A percentile compares a stretch with the other conserved stretches of the same genome.
Conservation (phyloP, 35 echinoderm and acorn worm genomes). For the Ophioderma brevispina region DNA sequence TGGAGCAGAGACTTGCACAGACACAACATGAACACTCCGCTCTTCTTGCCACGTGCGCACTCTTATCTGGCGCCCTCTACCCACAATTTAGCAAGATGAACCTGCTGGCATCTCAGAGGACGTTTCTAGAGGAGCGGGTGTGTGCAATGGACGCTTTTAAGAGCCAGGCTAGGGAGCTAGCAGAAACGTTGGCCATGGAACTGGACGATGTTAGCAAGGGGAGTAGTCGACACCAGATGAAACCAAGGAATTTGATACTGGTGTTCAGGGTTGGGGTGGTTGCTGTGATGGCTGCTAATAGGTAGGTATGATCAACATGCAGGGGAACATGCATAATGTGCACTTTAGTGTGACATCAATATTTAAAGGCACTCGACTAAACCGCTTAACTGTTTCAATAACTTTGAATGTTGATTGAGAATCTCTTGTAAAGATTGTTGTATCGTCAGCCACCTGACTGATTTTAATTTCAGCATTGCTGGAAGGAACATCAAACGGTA, state of each 20-base stretch:
- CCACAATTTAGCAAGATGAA: conserved; percentile 49
- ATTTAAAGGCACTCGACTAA: too few relatives aligned
- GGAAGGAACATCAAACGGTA: too few relatives aligned
- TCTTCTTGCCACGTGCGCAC: conserved; percentile 63
- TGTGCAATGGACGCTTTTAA: conserved; percentile 43
- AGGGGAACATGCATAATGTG: too few relatives aligned
- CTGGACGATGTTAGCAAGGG: neutral
- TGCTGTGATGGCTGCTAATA: conserved; percentile 92
- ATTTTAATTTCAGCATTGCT: too few relatives aligned
- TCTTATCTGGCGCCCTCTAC: conserved; percentile 69
- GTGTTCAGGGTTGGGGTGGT: conserved; percentile 66
- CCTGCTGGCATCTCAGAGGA: conserved; percentile 63
- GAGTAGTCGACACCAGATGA: neutral
- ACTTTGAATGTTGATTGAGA: too few relatives aligned
- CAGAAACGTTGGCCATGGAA: conserved; percentile 65
- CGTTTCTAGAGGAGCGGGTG: conserved; percentile 60
- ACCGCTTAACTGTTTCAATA: too few relatives aligned
- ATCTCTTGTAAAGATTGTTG: too few relatives aligned
- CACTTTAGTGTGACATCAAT: too few relatives aligned
- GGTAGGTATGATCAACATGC: conserved; percentile 42
- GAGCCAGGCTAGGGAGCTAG: conserved; percentile 67
- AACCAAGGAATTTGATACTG: conserved; percentile 45
- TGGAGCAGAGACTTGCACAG: conserved; percentile 22
- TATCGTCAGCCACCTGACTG: too few relatives aligned
- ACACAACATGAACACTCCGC: conserved; percentile 31